Evolutionary conservation across 2,888 invertebrate genomes (phyloP).

Genomic region (Leucoma salicis): DNA sequence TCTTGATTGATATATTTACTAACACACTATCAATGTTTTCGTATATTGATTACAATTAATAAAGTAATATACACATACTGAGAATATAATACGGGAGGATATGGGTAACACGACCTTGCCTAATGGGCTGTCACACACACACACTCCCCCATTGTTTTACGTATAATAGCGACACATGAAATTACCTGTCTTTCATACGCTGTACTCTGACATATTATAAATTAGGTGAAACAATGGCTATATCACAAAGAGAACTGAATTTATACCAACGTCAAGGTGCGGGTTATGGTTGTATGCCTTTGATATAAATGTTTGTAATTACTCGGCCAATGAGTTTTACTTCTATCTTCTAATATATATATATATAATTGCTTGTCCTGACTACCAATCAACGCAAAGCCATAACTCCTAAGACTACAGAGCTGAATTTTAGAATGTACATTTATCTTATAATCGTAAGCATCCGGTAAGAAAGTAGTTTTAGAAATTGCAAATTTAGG

Average conservation of each 20-base stretch:
- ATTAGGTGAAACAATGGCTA: conserved; percentile 46
- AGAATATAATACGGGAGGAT: conserved; percentile 50
- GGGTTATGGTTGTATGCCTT: conserved; percentile 28
- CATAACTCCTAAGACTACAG: too few species aligned
- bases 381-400: too few species aligned
- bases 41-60: conserved; percentile 33
- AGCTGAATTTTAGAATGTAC: too few species aligned
- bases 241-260: conserved; percentile 31
- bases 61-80: conserved; percentile 27
- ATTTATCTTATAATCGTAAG: too few species aligned
- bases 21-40: conserved; percentile 30
- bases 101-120: conserved; percentile 27
- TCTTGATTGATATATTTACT: too few species aligned
- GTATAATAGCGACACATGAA: conserved; percentile 60
- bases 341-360: too few species aligned
- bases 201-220: conserved; percentile 53
- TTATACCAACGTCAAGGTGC: conserved; percentile 24
- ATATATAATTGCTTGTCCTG: too few species aligned
- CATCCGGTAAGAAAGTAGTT: too few species aligned
- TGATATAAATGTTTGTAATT: conserved; percentile 27
- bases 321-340: conserved; percentile 2
- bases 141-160: conserved; percentile 68
- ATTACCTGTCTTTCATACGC: conserved; percentile 65
- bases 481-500: too few species aligned
- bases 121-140: conserved; percentile 73